Base-by-base conservation (phyloP, 2,797 vertebrate species). In the Serranus cabrilla region DNA sequence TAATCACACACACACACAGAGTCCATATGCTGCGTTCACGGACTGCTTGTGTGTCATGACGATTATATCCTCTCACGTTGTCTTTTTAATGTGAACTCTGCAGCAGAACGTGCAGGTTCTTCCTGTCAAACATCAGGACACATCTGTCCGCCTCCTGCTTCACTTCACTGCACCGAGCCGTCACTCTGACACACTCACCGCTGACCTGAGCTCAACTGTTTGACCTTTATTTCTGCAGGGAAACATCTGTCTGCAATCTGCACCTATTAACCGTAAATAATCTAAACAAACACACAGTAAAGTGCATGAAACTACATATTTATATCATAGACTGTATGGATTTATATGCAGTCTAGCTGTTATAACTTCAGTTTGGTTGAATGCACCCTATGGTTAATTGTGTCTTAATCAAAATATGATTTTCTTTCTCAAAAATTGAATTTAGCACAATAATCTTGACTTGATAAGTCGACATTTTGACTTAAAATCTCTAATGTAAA, bases 1-100 rank as follows among this genome's bases (percentile, higher is more conserved):
- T 71, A 63, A 72, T 72, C 31, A 80, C 63, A 63, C 57, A 71
- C 79, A 50, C 60, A 50, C 50, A 58, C 58, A 69, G 70, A 64
- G 58, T 34, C 68, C 77, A 81, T 71, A 80, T 55, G 78, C 54
- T 74, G 34, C 31, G 27, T 21, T 65, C 31, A n/a, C 5, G 13
- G 54, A 39, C 25, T 63, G 20, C 49, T 42, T n/a, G 20, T 51
- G 58, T 34, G 39, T n/a, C 54, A 51, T 55, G 18, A 18, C 58
- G 59, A 51, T 49, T 2, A 79, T 61, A 14, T 14, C 12, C 49
- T 61, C 45, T 45, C 59, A 74, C 69, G 13, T 43, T 40, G 23
- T 18, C 13, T 40, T 16, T 40, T 34, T 34, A 8, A 34, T 37
- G 21, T 25, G n/a, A 1, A 37, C 18, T 45, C 13, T 40, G 20